Conservation (phyloP, 2,797 vertebrate genomes). For the Acanthis flammea region DNA sequence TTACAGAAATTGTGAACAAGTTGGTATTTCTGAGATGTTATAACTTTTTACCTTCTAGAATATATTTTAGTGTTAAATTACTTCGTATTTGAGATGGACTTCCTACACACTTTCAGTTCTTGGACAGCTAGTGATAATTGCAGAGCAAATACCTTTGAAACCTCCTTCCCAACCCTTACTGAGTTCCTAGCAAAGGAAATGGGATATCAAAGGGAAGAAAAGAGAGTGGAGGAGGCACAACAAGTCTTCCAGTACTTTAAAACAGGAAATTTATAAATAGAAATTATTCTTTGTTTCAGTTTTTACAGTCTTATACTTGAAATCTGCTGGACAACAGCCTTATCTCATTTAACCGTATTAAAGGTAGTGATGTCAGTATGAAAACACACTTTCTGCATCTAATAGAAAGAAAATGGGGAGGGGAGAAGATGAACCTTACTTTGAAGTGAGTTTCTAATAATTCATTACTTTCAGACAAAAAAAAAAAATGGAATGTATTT, state of each 20-base stretch:
- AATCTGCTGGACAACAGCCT: background rate
- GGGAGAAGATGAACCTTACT: background rate
- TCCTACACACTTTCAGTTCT: background rate
- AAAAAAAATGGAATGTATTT: background rate
- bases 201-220: background rate
- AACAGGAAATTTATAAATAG: background rate
- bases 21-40: background rate
- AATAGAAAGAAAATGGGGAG: background rate
- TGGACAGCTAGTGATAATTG: background rate
- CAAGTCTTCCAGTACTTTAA: background rate
- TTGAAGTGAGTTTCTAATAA: background rate
- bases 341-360: background rate
- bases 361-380: background rate
- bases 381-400: background rate
- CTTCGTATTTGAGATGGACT: background rate
- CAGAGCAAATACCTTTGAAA: background rate
- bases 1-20: background rate
- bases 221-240: accelerated
- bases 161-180: background rate
- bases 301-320: background rate
- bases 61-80: background rate
- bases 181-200: background rate
- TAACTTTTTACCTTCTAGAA: background rate
- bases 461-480: background rate
- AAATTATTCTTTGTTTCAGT: background rate